Evolutionary conservation across 2,113 vertebrate species (phyloP).

Genomic region (Bubo blakistoni): DNA sequence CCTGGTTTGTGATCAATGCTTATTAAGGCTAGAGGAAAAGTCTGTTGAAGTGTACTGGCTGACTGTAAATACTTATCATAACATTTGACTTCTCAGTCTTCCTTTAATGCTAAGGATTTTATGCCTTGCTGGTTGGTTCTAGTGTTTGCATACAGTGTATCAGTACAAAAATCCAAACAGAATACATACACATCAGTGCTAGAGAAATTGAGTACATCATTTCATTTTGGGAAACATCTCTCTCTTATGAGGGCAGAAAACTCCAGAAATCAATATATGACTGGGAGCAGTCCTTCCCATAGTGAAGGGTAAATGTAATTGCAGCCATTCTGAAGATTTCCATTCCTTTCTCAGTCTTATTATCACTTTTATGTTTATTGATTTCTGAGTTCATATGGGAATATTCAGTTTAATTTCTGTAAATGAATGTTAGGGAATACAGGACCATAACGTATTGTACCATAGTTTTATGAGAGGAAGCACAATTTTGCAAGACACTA

Average conservation of each 20-base stretch:
- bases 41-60: not conserved
- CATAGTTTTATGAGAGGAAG: not conserved
- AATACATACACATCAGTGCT: not conserved
- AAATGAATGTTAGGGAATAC: not conserved
- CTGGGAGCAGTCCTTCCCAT: not conserved
- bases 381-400: not conserved
- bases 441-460: not conserved
- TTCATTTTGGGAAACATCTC: not conserved
- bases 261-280: not conserved
- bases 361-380: not conserved
- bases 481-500: not conserved
- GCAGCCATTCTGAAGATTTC: not conserved
- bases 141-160: not conserved
- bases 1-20: not conserved
- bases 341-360: not conserved
- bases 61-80: not conserved
- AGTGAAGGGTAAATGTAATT: not conserved
- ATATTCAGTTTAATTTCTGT: not conserved
- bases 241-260: not conserved
- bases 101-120: not conserved
- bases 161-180: not conserved
- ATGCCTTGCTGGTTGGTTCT: not conserved
- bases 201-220: accelerated
- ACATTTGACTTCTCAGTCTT: not conserved
- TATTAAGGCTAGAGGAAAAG: not conserved